Base-by-base conservation (phyloP, 1,140 invertebrate genomes). In the Drosophila ogumai region DNA sequence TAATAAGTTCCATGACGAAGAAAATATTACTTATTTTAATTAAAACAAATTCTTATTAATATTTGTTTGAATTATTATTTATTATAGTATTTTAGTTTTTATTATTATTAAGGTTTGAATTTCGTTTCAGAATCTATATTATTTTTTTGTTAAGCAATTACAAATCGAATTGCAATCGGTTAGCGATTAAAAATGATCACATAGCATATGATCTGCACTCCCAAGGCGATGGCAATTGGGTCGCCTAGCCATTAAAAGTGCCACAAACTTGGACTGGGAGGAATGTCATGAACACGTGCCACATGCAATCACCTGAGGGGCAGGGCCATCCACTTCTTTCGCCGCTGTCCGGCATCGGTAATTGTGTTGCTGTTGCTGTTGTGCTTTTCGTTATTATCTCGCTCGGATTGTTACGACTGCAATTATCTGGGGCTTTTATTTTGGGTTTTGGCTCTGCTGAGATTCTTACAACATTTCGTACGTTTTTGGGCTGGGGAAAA, bases 281-380 rank as follows among this genome's bases (percentile, higher is more conserved):
- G 79, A 85, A 82, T 82, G 82, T 61, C 79, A 67, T 71, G 74
- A 86, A 46, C 82, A 82, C 79, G 82, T 86, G 82, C 82, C 61
- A 41, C 68, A 68, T 50, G 63, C 56, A 60, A 55, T 63, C 47
- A 66, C 28, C 36, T 43, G 44, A 86, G 69, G 75, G 69, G 67
- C 84, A 82, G 63, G 82, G 82, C 55, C 84, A 58, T 32, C 81
- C 31, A 60, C 80, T 74, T 69, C 68, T 72, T 44, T 50, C 41
- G 46, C 32, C 44, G n/a, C 52, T 25, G 52, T 54, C 40, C 67
- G 49, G 74, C 52, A 43, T 49, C 44, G 36, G 44, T 49, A 55
- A 75, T 78, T 61, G 44, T 73, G 64, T 44, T 50, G 8, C 12
- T 25, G 46, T 54, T 32, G n/a, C 41, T 71, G 19, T 32, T 56